A percentile compares a stretch with the other conserved stretches of the same genome.
Conservation (phyloP, 2,888 invertebrate genomes). For the Vandiemenella viatica region DNA sequence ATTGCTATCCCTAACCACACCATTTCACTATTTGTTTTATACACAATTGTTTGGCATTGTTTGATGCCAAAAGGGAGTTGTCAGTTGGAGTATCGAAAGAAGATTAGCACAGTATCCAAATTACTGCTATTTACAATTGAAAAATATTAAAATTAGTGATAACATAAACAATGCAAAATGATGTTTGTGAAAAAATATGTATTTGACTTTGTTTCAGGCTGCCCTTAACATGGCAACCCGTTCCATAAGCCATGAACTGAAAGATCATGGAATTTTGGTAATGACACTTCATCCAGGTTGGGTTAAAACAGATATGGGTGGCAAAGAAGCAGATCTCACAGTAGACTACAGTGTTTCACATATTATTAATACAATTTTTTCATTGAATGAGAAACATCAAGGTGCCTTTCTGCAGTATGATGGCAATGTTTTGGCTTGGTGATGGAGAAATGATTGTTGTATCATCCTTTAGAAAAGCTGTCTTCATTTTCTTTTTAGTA, state of each 20-base stretch:
- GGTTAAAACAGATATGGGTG: constrained; percentile 85
- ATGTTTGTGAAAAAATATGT: no score
- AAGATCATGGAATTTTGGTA: constrained; percentile 56
- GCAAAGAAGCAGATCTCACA: constrained; percentile 58
- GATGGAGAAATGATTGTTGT: no score
- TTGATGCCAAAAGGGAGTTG: no score
- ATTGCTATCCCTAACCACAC: no score
- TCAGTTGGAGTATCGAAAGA: no score
- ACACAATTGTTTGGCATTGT: no score
- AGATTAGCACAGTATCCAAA: no score
- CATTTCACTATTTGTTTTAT: no score
- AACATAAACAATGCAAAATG: no score
- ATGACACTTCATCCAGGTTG: constrained; percentile 75
- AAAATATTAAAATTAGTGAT: no score
- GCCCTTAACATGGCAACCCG: constrained; percentile 77
- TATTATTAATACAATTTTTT: constrained; percentile 48
- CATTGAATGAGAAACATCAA: constrained; percentile 46
- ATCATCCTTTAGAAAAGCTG: no score
- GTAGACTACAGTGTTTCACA: constrained; percentile 47
- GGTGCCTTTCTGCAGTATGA: constrained; percentile 68
- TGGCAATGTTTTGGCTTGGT: constrained; percentile 61
- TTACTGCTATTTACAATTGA: constrained; percentile 8
- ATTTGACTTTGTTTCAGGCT: constrained; percentile 48
- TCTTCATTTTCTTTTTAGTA: no score
- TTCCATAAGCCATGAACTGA: constrained; percentile 68